phyloP scores from a whole-genome alignment of 1,140 invertebrate species.

The Aplysia californica region DNA sequence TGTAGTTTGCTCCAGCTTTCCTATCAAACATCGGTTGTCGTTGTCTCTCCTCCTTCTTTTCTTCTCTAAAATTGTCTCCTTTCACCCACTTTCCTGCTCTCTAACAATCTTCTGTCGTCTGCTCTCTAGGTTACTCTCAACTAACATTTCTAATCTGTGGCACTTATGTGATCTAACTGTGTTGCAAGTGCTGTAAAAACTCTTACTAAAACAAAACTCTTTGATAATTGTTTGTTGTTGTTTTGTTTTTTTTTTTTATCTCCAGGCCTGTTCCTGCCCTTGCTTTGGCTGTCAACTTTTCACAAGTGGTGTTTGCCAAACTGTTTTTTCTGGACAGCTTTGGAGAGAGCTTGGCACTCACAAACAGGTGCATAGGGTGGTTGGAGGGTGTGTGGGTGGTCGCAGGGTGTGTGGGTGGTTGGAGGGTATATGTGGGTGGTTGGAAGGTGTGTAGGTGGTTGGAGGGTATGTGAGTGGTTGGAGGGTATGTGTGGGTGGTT shows the following conservation, averaged over 20 bases:
- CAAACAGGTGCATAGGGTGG: conserved; percentile 9
- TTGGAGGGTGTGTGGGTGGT: background rate
- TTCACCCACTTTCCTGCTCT: too few relatives aligned
- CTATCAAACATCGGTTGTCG: too few relatives aligned
- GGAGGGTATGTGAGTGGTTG: background rate
- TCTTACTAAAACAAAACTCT: background rate
- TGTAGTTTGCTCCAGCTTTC: too few relatives aligned
- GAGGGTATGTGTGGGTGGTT: too few relatives aligned
- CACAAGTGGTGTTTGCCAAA: conserved; percentile 1
- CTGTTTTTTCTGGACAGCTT: conserved; percentile 5
- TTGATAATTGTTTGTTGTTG: background rate
- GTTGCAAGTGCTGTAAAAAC: too few relatives aligned
- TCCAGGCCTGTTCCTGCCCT: conserved; percentile 10
- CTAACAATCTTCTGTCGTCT: too few relatives aligned
- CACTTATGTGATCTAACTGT: too few relatives aligned
- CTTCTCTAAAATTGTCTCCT: too few relatives aligned
- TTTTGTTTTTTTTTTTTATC: background rate
- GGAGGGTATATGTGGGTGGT: too few relatives aligned
- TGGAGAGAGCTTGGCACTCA: background rate
- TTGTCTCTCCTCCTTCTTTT: too few relatives aligned
- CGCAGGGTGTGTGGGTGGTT: background rate
- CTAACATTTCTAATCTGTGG: too few relatives aligned
- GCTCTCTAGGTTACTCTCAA: background rate
- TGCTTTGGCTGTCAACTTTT: background rate
- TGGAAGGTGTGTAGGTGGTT: background rate